phyloP scores from a whole-genome alignment of 2,888 invertebrate genomes.

The Brassicogethes aeneus region DNA sequence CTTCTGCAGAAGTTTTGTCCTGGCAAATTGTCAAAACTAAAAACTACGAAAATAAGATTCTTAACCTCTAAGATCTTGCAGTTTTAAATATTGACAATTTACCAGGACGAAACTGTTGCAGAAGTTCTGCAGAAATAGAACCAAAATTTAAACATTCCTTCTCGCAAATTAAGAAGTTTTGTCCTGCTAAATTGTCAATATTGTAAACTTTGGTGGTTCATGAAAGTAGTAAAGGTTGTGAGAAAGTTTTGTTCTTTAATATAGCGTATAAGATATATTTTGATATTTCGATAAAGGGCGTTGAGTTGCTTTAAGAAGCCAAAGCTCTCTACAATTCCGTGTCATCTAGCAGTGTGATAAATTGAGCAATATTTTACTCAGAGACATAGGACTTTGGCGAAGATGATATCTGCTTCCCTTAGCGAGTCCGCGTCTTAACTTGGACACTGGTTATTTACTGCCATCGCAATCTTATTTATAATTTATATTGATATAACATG shows the following conservation, averaged over 20 bases:
- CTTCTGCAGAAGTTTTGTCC: no score
- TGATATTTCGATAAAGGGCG: background rate
- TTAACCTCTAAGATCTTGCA: no score
- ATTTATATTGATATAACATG: conserved; percentile 34
- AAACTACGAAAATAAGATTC: no score
- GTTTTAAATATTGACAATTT: no score
- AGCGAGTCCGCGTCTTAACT: conserved; percentile 21
- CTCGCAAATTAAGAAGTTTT: no score
- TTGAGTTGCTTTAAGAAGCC: background rate
- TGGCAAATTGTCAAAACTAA: no score
- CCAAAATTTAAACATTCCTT: no score
- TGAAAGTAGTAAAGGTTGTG: no score
- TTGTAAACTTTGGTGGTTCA: no score
- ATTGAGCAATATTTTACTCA: conserved; percentile 36
- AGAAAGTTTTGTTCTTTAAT: background rate
- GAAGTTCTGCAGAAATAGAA: no score
- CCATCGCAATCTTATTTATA: conserved; percentile 34
- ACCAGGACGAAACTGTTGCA: no score
- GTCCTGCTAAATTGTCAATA: no score
- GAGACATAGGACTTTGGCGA: conserved; percentile 38
- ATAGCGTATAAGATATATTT: background rate
- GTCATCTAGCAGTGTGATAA: conserved; percentile 37
- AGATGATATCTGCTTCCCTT: conserved; percentile 37
- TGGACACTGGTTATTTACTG: conserved; percentile 33
- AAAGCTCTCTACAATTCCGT: conserved; percentile 8